phyloP scores from a whole-genome alignment of 2,797 vertebrate species.

The Hippoglossus hippoglossus region DNA sequence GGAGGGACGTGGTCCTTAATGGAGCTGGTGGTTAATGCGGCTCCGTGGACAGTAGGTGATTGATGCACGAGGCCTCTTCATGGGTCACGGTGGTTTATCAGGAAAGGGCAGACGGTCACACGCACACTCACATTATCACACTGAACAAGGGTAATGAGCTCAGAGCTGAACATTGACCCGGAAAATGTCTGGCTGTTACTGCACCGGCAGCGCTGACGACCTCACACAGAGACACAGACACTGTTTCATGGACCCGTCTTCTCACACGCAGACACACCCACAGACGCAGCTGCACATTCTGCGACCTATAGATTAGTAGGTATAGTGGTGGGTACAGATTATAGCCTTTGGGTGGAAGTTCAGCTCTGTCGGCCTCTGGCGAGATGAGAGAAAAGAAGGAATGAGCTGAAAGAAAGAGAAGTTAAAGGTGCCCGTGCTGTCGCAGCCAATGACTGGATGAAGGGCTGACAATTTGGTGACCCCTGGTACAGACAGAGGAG shows the following conservation, averaged over 20 bases:
- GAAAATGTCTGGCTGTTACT: constrained; percentile 38
- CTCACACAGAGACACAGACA: constrained; percentile 25
- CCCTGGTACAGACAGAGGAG: not conserved
- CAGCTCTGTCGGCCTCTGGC: constrained; percentile 25
- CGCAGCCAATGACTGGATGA: constrained; percentile 1
- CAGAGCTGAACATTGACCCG: constrained; percentile 59
- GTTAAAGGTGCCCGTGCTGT: constrained; percentile 8
- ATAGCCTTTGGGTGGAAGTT: constrained; percentile 30
- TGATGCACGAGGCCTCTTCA: constrained; percentile 62
- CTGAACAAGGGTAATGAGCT: constrained; percentile 53
- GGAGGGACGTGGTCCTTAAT: constrained; percentile 30
- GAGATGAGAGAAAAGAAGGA: constrained; percentile 18
- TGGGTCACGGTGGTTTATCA: constrained; percentile 53
- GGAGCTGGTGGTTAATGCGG: constrained; percentile 31
- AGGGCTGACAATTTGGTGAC: constrained; percentile 11
- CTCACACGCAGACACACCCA: constrained; percentile 39
- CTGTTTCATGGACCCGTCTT: constrained; percentile 12
- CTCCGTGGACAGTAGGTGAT: constrained; percentile 49
- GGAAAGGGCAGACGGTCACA: constrained; percentile 24
- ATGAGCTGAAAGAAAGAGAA: constrained; percentile 19
- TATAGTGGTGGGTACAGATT: constrained; percentile 36
- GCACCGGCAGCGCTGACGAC: constrained; percentile 17
- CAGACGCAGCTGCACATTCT: constrained; percentile 42
- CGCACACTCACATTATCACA: constrained; percentile 26
- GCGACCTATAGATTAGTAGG: constrained; percentile 53